Conservation (phyloP, 2,888 invertebrate species). For the Pollenia labialis region DNA sequence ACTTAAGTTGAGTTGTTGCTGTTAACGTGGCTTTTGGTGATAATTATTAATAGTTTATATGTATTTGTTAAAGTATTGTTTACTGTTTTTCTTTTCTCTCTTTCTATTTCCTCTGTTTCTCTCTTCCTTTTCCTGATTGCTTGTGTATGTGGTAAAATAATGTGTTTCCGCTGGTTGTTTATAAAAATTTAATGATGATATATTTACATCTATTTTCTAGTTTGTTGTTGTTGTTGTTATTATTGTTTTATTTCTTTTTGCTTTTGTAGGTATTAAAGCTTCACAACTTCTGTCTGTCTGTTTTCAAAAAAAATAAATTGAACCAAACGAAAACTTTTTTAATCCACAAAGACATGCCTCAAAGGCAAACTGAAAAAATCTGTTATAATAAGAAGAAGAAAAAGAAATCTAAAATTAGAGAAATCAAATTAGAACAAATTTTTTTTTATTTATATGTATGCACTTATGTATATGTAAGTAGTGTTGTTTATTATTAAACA, state of each 20-base stretch:
- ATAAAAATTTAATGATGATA: background rate
- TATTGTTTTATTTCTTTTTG: conserved; percentile 21
- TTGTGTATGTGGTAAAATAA: background rate
- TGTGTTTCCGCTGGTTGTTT: background rate
- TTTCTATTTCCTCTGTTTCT: background rate
- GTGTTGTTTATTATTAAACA: conserved; percentile 8
- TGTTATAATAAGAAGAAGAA: conserved; percentile 56
- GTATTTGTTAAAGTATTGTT: background rate
- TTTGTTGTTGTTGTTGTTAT: background rate
- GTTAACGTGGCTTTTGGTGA: conserved; percentile 32
- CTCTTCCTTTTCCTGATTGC: background rate
- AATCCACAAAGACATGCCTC: conserved; percentile 69
- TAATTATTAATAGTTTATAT: conserved; percentile 50
- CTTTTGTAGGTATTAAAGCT: conserved; percentile 47
- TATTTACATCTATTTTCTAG: conserved; percentile 19
- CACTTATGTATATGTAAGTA: background rate
- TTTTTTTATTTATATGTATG: background rate
- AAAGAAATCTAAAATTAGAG: conserved; percentile 31
- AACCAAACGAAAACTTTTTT: conserved; percentile 66
- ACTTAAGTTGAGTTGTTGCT: conserved; percentile 2
- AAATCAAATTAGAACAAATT: conserved; percentile 20
- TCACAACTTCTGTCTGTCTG: conserved; percentile 20
- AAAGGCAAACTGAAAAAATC: conserved; percentile 66
- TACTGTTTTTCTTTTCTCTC: conserved; percentile 5
- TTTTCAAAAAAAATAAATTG: conserved; percentile 64